Conservation (phyloP, 64 coral and sea anemone genomes). For the Anthopleura sola region DNA sequence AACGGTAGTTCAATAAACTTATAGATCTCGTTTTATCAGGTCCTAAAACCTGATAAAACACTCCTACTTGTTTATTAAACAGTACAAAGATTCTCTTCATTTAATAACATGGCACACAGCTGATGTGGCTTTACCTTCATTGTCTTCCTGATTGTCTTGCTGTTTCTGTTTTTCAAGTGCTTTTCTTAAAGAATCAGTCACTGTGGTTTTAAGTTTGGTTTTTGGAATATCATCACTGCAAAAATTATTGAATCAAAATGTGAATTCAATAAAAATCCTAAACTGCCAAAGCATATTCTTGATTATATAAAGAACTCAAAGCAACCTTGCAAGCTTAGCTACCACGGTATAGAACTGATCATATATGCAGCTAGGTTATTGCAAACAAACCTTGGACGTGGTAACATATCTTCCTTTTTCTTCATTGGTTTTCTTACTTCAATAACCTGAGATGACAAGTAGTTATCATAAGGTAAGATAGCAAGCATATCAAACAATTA, state of each 20-base stretch:
- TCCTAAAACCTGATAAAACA: too few species aligned
- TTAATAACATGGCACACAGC: not conserved
- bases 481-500: too few species aligned
- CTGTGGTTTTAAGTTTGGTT: slow-evolving; percentile 58
- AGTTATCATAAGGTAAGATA: not conserved
- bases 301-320: too few species aligned
- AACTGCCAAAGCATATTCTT: not conserved
- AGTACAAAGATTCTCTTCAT: not conserved
- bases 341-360: too few species aligned
- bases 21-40: too few species aligned
- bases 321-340: too few species aligned
- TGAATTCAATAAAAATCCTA: not conserved
- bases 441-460: slow-evolving; percentile 31
- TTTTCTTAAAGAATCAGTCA: slow-evolving; percentile 77
- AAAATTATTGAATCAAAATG: not conserved
- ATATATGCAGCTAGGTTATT: too few species aligned
- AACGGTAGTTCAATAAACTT: too few species aligned
- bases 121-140: not conserved
- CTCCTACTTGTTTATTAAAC: too few species aligned
- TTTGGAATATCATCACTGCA: slow-evolving; percentile 92
- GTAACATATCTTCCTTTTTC: slow-evolving; percentile 12
- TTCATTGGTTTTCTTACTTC: slow-evolving; percentile 31
- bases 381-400: slow-evolving; percentile 40
- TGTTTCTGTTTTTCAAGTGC: slow-evolving; percentile 75
- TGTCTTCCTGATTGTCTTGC: slow-evolving; percentile 17